Base-by-base conservation (phyloP, 92 coral and sea anemone genomes). In the Paramuricea clavata region DNA sequence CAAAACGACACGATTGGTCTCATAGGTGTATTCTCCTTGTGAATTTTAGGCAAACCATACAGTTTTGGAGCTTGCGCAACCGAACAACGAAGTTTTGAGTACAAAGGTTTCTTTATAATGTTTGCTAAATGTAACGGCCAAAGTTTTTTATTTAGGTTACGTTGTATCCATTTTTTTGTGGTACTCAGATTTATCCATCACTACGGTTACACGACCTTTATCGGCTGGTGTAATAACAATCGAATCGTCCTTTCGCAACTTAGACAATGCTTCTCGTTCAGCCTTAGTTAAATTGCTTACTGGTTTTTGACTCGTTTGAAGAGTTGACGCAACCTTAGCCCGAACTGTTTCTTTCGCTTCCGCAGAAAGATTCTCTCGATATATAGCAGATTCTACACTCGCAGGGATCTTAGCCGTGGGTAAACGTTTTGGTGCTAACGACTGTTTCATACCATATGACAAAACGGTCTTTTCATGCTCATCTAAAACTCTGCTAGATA, bases 381-480 rank as follows among this genome's bases (percentile, higher is more conserved):
- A 15, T 15, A 52, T 52, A 52, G 69, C 54, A 78, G 78, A 44
- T 57, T 68, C 76, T 70, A 76, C 69, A 85, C 76, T 76, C 6
- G 89, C 79, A 74, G 76, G 83, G 78, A 86, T 77, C 21, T 69
- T 30, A 61, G 78, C 85, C 35, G 85, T 78, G 39, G 89, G 85
- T 86, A 65, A 47, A 41, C 73, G 86, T 87, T 69, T 31, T 34
- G 85, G 90, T 17, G 82, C 81, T 43, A 87, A 17, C 30, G 79
- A 77, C 27, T 87, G 86, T 87, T 80, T 87, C 6, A 87, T 69
- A 56, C 90, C 86, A 30, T 78, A 78, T 6, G 84, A 76, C 25
- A 52, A 21, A 15, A 52, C 61, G 12, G 19, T 52, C 61, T 52
- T 52, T 52, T 52, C 61, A 52, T 52, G 25, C 19, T 52, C 19